These are phyloP conservation scores for Mellivora capensis DNA, from an alignment of 2,113 vertebrate genomes.

Conservation along the genomic window DNA sequence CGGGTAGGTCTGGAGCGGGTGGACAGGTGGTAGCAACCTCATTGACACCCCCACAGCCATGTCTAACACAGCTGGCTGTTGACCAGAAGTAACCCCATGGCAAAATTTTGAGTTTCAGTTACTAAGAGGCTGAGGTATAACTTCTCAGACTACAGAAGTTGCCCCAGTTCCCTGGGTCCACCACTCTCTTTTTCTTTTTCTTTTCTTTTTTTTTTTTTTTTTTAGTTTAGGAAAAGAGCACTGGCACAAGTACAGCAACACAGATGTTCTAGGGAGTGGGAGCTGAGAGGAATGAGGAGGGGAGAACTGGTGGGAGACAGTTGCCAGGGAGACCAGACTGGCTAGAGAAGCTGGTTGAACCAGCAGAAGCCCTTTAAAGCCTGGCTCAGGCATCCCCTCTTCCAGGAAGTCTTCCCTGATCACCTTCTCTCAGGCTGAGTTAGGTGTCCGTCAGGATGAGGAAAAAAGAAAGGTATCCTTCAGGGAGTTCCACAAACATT, in stretches of 20 bases:
- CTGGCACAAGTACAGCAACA: background rate
- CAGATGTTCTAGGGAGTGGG: background rate
- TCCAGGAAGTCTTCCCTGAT: background rate
- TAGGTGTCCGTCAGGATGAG: background rate
- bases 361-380: background rate
- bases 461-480: background rate
- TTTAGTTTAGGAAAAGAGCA: background rate
- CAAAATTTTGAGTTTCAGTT: background rate
- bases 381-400: background rate
- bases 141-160: background rate
- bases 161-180: background rate
- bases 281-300: background rate
- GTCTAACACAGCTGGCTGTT: background rate
- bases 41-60: fast-evolving
- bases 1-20: background rate
- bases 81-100: background rate
- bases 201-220: background rate
- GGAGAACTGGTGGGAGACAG: background rate
- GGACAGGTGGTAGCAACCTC: background rate
- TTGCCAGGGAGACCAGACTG: background rate
- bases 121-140: background rate
- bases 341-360: background rate
- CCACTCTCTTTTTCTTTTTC: background rate
- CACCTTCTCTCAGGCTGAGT: background rate
- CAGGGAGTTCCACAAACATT: background rate